Percentiles rank a stretch among this genome's conserved stretches.
Evolutionary conservation across 2,113 vertebrate genomes (phyloP).

Genomic region (Illadopsis cleaveri): DNA sequence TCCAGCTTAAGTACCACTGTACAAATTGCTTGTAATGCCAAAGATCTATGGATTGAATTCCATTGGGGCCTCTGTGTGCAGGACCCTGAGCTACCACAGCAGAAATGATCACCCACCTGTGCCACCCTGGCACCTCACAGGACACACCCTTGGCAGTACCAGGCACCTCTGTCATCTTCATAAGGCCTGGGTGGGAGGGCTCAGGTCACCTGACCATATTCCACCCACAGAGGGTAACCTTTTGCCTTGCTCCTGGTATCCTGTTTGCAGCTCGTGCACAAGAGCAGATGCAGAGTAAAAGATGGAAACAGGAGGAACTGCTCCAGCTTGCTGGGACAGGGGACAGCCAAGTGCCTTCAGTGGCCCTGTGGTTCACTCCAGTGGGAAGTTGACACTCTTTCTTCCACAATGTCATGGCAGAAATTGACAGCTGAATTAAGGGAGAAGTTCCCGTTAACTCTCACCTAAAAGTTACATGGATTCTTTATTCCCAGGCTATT

Average conservation of each 20-base stretch:
- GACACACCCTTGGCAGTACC: rapidly evolving
- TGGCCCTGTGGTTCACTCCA: not conserved
- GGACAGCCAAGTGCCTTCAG: not conserved
- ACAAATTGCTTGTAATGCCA: rapidly evolving
- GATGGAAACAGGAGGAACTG: not conserved
- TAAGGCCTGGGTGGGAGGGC: not conserved
- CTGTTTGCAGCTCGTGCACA: not conserved
- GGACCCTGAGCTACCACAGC: not conserved
- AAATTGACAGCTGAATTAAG: not conserved
- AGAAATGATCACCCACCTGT: not conserved
- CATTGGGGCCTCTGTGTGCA: not conserved
- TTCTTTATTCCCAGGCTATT: not conserved
- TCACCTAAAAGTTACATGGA: not conserved
- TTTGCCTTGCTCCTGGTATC: not conserved
- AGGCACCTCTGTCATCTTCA: not conserved
- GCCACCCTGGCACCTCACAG: not conserved
- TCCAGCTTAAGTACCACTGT: not conserved
- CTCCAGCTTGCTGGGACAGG: not conserved
- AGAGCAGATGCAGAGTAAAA: not conserved
- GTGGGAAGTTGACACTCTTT: not conserved
- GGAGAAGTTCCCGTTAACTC: not conserved
- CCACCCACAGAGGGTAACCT: not conserved
- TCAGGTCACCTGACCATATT: not conserved
- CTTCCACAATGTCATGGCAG: not conserved
- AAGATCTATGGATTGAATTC: not conserved